These are phyloP conservation scores for Apteryx owenii DNA, from an alignment of 2,113 vertebrate genomes.

Conservation along the genomic window DNA sequence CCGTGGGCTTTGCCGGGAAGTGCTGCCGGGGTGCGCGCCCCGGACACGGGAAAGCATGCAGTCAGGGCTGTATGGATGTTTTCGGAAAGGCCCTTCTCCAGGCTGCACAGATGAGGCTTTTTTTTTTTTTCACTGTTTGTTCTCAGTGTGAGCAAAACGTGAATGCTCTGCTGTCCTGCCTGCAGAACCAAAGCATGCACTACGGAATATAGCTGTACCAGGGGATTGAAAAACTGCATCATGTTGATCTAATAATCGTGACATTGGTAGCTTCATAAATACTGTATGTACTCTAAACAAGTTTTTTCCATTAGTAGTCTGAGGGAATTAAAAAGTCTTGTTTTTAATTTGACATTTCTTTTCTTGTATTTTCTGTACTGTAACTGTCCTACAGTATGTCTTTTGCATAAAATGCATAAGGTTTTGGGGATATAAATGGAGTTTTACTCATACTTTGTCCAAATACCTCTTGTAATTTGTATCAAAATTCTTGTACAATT, in stretches of 20 bases:
- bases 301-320: conserved; percentile 85
- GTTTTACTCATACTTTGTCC: conserved; percentile 99
- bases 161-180: conserved; percentile 50
- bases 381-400: conserved; percentile 87
- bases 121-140: background rate
- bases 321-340: conserved; percentile 76
- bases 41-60: background rate
- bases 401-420: conserved; percentile 99
- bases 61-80: background rate
- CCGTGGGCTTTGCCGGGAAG: background rate
- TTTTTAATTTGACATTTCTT: conserved; percentile 76
- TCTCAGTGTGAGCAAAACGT: conserved; percentile 64
- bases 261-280: conserved; percentile 86
- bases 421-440: conserved; percentile 98
- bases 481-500: conserved; percentile 99
- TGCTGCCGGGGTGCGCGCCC: background rate
- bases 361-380: conserved; percentile 93
- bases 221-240: conserved; percentile 74
- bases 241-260: conserved; percentile 79
- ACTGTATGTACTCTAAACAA: conserved; percentile 85
- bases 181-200: conserved; percentile 81
- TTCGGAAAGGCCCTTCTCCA: background rate
- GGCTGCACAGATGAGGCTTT: background rate
- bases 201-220: conserved; percentile 73
- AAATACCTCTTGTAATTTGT: conserved; percentile 99